Conservation (phyloP, 2,888 invertebrate species). For the Keiferia lycopersicella region DNA sequence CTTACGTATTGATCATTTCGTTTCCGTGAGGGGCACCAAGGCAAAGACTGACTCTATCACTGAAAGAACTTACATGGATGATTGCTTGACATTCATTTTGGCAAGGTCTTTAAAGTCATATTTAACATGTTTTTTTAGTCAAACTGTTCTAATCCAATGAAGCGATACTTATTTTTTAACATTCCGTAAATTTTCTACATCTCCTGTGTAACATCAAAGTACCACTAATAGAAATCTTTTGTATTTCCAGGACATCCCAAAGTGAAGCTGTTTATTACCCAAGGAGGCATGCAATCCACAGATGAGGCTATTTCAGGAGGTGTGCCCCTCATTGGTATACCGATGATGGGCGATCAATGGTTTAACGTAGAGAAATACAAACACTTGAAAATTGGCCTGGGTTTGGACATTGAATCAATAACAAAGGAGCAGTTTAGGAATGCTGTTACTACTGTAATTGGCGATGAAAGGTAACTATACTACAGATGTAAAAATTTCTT, state of each 20-base stretch:
- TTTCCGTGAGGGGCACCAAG: no score
- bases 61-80: not conserved
- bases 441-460: slow-evolving; percentile 45
- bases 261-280: slow-evolving; percentile 71
- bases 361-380: slow-evolving; percentile 59
- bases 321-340: slow-evolving; percentile 65
- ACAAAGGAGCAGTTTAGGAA: slow-evolving; percentile 46
- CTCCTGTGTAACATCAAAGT: no score
- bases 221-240: no score
- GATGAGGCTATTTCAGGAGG: slow-evolving; percentile 68
- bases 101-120: no score
- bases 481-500: no score
- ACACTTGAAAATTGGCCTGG: slow-evolving; percentile 48
- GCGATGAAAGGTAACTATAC: slow-evolving; percentile 50
- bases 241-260: slow-evolving; percentile 64
- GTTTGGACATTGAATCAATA: slow-evolving; percentile 43
- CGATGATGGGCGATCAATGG: slow-evolving; percentile 68
- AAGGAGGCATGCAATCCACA: slow-evolving; percentile 72
- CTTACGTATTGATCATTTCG: no score
- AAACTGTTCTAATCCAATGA: no score
- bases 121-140: no score
- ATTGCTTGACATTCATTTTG: no score
- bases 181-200: no score
- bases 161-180: no score
- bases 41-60: no score